Percentiles rank a stretch among this genome's conserved stretches.
These are phyloP conservation scores for Ganaspis brasiliensis DNA, from an alignment of 2,888 invertebrate genomes.

Conservation along the genomic window DNA sequence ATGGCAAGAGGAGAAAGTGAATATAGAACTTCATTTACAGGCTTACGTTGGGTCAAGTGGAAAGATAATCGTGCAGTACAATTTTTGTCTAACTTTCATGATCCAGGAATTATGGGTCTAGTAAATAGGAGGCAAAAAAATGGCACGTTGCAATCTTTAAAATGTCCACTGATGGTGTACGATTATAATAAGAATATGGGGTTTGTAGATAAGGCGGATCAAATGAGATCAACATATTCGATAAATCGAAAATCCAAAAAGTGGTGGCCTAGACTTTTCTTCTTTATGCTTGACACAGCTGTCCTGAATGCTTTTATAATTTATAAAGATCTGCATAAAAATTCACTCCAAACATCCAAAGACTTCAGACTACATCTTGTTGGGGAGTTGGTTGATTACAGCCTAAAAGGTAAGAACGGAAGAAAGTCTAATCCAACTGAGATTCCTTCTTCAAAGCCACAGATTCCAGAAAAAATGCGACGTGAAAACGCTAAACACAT, in stretches of 20 bases:
- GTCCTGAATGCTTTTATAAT: slow-evolving; percentile 47
- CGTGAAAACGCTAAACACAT: slow-evolving; percentile 18
- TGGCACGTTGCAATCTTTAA: neutral
- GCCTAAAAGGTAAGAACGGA: slow-evolving; percentile 39
- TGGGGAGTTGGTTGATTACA: slow-evolving; percentile 40
- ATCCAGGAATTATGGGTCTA: slow-evolving; percentile 55
- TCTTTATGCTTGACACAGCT: slow-evolving; percentile 47
- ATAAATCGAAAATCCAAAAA: slow-evolving; percentile 50
- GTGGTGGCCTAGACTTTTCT: slow-evolving; percentile 55
- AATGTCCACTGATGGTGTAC: neutral
- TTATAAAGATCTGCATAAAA: slow-evolving; percentile 20
- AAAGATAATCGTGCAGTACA: slow-evolving; percentile 64
- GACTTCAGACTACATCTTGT: slow-evolving; percentile 45
- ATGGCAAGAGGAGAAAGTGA: slow-evolving; percentile 63
- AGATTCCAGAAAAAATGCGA: slow-evolving; percentile 40
- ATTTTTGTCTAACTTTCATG: slow-evolving; percentile 64
- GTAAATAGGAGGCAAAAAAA: slow-evolving; percentile 42
- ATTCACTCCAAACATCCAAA: too few species aligned
- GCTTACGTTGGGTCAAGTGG: slow-evolving; percentile 70
- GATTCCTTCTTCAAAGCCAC: slow-evolving; percentile 21
- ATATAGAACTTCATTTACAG: slow-evolving; percentile 60
- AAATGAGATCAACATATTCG: slow-evolving; percentile 45
- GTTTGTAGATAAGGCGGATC: slow-evolving; percentile 52
- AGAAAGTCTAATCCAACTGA: slow-evolving; percentile 36
- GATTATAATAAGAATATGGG: slow-evolving; percentile 48